Conservation (phyloP, 2,113 vertebrate genomes). For the Hoplias malabaricus region DNA sequence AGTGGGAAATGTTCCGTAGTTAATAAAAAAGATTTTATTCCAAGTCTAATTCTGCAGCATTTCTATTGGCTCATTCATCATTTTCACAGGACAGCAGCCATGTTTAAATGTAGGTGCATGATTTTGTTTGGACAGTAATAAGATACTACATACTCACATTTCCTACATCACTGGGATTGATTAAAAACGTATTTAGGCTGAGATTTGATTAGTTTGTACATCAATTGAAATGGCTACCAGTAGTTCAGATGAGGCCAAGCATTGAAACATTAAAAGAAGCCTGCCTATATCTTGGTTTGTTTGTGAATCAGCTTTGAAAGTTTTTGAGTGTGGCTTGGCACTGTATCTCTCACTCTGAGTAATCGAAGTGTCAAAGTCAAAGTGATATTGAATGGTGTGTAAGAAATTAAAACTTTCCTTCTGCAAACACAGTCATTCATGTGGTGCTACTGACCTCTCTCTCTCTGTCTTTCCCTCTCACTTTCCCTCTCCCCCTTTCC, state of each 20-base stretch:
- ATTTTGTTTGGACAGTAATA: too few relatives aligned
- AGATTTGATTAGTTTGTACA: too few relatives aligned
- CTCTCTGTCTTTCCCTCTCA: background rate
- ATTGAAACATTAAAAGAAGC: background rate
- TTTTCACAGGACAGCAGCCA: too few relatives aligned
- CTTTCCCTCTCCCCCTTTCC: conserved; percentile 28
- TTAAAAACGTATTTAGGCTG: too few relatives aligned
- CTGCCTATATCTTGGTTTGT: background rate
- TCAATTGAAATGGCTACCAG: background rate
- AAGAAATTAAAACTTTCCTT: background rate
- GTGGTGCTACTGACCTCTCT: background rate
- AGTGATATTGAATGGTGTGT: background rate
- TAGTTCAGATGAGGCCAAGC: background rate
- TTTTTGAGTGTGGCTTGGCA: conserved; percentile 6
- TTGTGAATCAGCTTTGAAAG: conserved; percentile 14
- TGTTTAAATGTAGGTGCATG: too few relatives aligned
- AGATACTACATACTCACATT: too few relatives aligned
- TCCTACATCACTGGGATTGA: too few relatives aligned
- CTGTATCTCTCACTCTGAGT: background rate
- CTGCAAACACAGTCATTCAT: background rate
- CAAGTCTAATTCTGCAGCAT: too few relatives aligned
- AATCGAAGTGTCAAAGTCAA: background rate
- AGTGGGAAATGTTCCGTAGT: too few relatives aligned
- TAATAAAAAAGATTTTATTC: too few relatives aligned
- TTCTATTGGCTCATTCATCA: too few relatives aligned